Evolutionary conservation across 2,888 invertebrate genomes (phyloP).

Genomic region (Leptopterna dolabrata): DNA sequence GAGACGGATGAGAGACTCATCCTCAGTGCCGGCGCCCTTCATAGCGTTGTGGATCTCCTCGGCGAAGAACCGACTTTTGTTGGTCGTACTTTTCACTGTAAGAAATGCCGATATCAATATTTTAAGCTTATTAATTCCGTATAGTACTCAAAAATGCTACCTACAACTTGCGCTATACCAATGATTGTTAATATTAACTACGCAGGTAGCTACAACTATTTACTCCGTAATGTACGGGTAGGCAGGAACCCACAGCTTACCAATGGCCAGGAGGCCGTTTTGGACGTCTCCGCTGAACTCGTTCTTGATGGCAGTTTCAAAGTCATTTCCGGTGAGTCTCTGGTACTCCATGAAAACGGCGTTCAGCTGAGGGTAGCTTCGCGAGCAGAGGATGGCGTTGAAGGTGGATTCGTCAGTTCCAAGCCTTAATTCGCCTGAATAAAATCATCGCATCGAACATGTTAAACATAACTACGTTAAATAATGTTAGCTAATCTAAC

Average conservation of each 20-base stretch:
- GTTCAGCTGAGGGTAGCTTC: slow-evolving; percentile 76
- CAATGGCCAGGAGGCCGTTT: slow-evolving; percentile 82
- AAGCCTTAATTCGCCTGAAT: slow-evolving; percentile 71
- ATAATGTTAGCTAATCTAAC: too few species aligned
- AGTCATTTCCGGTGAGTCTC: slow-evolving; percentile 80
- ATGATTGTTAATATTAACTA: too few species aligned
- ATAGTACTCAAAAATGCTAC: too few species aligned
- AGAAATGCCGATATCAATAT: too few species aligned
- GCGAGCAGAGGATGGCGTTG: slow-evolving; percentile 84
- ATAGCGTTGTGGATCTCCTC: slow-evolving; percentile 87
- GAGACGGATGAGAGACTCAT: slow-evolving; percentile 85
- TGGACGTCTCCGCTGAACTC: slow-evolving; percentile 88
- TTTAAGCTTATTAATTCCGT: too few species aligned
- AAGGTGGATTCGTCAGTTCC: slow-evolving; percentile 91
- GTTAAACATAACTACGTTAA: too few species aligned
- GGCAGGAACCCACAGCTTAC: too few species aligned
- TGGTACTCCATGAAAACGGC: slow-evolving; percentile 78
- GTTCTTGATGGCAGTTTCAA: slow-evolving; percentile 82
- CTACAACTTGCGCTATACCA: too few species aligned
- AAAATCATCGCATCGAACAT: background rate
- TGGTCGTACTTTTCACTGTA: slow-evolving; percentile 80
- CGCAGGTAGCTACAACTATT: too few species aligned
- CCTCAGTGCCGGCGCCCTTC: slow-evolving; percentile 91
- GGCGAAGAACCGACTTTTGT: slow-evolving; percentile 86
- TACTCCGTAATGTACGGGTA: too few species aligned